A percentile compares a stretch with the other conserved stretches of the same genome.
phyloP scores from a whole-genome alignment of 1,140 invertebrate species.

The Agrilus planipennis region DNA sequence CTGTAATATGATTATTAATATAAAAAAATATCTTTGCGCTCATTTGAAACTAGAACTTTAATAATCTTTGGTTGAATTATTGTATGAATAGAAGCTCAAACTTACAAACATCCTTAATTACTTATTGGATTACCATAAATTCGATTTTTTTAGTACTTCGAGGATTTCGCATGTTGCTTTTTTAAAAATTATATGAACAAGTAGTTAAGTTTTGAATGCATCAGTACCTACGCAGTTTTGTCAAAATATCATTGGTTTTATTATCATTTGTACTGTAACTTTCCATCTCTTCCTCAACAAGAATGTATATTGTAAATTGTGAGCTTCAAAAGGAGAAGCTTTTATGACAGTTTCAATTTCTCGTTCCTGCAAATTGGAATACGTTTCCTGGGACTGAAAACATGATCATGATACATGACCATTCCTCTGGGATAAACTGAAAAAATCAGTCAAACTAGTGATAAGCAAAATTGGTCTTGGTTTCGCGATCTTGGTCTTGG shows the following conservation, averaged over 20 bases:
- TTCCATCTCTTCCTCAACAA: constrained; percentile 66
- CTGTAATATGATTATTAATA: no score
- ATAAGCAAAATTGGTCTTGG: no score
- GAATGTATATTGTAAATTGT: constrained; percentile 45
- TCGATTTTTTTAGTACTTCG: constrained; percentile 34
- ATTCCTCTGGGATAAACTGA: constrained; percentile 73
- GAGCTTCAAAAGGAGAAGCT: constrained; percentile 34
- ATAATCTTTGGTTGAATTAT: no score
- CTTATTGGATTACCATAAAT: no score
- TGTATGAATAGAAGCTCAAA: no score
- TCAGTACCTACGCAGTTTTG: constrained; percentile 53
- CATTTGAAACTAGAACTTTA: no score
- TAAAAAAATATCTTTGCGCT: no score
- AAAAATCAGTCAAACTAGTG: constrained; percentile 79
- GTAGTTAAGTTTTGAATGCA: constrained; percentile 43
- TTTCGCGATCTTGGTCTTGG: no score
- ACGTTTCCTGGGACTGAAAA: constrained; percentile 55
- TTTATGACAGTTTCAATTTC: constrained; percentile 60
- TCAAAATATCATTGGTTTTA: constrained; percentile 41
- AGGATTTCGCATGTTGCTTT: constrained; percentile 42
- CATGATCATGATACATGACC: constrained; percentile 58
- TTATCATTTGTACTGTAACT: constrained; percentile 41
- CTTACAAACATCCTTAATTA: no score
- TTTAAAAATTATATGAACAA: constrained; percentile 40
- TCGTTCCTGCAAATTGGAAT: constrained; percentile 30